Percentiles rank a stretch among this genome's conserved stretches.
These are phyloP conservation scores for Rhincodon typus DNA, from an alignment of 2,797 vertebrate species.

Conservation along the genomic window DNA sequence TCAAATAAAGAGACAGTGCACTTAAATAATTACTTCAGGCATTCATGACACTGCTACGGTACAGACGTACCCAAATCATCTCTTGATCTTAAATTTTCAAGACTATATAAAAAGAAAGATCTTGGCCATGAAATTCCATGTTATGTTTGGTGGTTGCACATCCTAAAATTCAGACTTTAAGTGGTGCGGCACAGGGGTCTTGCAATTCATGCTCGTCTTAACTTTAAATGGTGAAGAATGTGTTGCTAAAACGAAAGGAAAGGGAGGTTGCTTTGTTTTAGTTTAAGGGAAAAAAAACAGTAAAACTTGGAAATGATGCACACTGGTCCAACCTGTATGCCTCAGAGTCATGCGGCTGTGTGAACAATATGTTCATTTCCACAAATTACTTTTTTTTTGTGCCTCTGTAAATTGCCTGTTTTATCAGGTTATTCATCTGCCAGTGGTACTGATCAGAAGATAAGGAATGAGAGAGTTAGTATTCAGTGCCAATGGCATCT, in stretches of 20 bases:
- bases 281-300: not conserved
- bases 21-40: not conserved
- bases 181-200: not conserved
- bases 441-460: not conserved
- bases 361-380: too few relatives aligned
- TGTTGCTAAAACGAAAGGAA: not conserved
- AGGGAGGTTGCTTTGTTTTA: not conserved
- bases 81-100: not conserved
- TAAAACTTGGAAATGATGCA: too few relatives aligned
- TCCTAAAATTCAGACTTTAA: not conserved
- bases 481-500: not conserved
- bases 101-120: not conserved
- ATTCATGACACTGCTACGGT: not conserved
- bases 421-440: not conserved
- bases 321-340: too few relatives aligned
- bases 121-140: not conserved
- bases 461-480: not conserved
- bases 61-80: not conserved
- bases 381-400: too few relatives aligned
- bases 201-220: not conserved
- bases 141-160: not conserved
- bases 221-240: not conserved
- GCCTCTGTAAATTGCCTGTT: too few relatives aligned
- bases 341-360: too few relatives aligned
- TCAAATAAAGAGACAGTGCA: not conserved